A percentile compares a stretch with the other conserved stretches of the same genome.
These are phyloP conservation scores for Amblyjoppa proteus DNA, from an alignment of 2,888 invertebrate species.

Conservation along the genomic window DNA sequence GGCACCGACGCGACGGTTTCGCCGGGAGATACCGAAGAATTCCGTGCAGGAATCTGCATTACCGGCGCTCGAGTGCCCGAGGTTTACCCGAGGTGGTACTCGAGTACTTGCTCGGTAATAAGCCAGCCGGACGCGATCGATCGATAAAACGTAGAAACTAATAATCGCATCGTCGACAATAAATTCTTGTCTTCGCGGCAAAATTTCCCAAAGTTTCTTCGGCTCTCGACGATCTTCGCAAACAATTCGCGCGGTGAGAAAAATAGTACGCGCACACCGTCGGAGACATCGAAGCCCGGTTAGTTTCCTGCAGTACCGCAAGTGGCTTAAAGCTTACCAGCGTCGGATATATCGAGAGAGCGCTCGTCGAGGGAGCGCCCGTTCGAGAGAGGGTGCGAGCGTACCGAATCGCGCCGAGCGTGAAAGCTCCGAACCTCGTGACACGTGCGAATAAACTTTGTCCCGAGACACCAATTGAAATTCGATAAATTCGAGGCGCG, in stretches of 20 bases:
- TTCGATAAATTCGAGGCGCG: not conserved
- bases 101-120: not conserved
- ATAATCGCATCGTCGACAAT: not conserved
- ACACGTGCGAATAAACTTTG: slow-evolving; percentile 61
- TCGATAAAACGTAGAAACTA: not conserved
- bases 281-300: not conserved
- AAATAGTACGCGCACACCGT: not conserved
- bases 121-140: not conserved
- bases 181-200: not conserved
- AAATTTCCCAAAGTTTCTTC: not conserved
- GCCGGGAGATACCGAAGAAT: not conserved
- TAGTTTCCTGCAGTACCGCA: slow-evolving; percentile 36
- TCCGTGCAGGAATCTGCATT: slow-evolving; percentile 48
- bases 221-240: not conserved
- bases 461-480: not conserved
- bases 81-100: slow-evolving; percentile 7
- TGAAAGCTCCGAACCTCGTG: slow-evolving; percentile 45
- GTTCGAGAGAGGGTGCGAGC: slow-evolving; percentile 62
- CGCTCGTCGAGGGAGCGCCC: slow-evolving; percentile 16
- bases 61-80: slow-evolving; percentile 36
- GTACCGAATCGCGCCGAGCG: slow-evolving; percentile 47
- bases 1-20: not conserved
- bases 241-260: not conserved
- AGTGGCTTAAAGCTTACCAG: slow-evolving; percentile 51
- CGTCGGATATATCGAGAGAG: slow-evolving; percentile 37